Evolutionary conservation across 2,888 invertebrate species (phyloP), one percentile per base, ranked within the genome.

Genomic region (Drosophila formosana): DNA sequence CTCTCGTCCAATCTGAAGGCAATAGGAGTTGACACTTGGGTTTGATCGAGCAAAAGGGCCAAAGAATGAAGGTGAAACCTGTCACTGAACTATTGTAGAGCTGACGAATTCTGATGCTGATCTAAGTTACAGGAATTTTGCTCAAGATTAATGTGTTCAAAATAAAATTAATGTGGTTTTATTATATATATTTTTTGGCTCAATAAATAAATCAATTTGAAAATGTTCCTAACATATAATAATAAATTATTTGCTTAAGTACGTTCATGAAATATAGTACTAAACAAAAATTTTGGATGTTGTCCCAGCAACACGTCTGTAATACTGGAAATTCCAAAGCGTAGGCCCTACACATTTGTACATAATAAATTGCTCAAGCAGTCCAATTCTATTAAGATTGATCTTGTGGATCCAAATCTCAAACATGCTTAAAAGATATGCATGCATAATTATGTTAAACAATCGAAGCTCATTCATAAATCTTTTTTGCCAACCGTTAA

Each of bases 381-480:
- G 26, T 66, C 55, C 47, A 41, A 50, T 60, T 55, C 30, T 70
- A 52, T 75, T 61, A 68, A 77, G 73, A 73, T 73, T 50, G 73
- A 76, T 76, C 69, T 66, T 18, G 37, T 50, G 62, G 55, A 62
- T 72, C 65, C 49, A 43, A 65, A 69, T 66, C 73, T 57, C 46
- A 37, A 52, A 47, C 58, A 66, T 47, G 23, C 45, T 47, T 23
- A 9, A 34, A 26, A 53, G 23, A 11, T 30, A 30, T 13, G 53
- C 55, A 25, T 47, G 47, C 69, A 85, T 85, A 82, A 75, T 85
- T 80, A 82, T 85, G 86, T 72, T 82, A 71, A 82, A 25, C 76
- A 74, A 57, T 77, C 50, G 51, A 74, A 77, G 69, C 57, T 78
- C 82, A 82, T 82, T 82, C 82, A 82, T 82, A 87, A 82, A 82